phyloP scores from a whole-genome alignment of 1,140 invertebrate species.

The Polyergus mexicanus region DNA sequence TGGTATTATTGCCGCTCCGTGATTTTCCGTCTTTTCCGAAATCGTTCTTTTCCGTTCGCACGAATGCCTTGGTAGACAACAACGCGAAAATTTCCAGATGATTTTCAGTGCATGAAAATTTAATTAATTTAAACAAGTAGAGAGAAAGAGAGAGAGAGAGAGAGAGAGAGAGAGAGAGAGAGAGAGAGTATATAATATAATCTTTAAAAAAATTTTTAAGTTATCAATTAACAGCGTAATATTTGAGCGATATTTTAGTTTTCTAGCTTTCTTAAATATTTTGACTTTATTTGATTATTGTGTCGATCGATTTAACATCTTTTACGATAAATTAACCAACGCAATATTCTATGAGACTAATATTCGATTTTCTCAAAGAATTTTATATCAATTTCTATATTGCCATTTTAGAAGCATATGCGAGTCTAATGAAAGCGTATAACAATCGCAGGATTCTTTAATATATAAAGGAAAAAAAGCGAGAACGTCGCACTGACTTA shows the following conservation, averaged over 20 bases:
- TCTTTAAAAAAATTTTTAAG: background rate
- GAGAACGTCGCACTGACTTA: constrained; percentile 2
- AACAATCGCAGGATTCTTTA: background rate
- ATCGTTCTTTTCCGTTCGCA: constrained; percentile 25
- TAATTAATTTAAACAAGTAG: background rate
- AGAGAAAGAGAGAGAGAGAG: too few species aligned
- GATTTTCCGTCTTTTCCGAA: constrained; percentile 45
- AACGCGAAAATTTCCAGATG: background rate
- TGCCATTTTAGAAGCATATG: background rate
- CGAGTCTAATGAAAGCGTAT: background rate
- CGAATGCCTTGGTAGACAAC: constrained; percentile 18
- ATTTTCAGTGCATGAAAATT: background rate
- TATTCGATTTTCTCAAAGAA: background rate
- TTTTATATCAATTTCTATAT: background rate
- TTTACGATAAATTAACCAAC: background rate
- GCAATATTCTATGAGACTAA: background rate
- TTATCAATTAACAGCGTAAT: background rate
- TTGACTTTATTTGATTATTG: background rate
- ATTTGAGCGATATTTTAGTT: background rate
- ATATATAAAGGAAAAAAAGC: background rate
- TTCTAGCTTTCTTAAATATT: background rate
- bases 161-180: too few species aligned
- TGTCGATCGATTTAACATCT: background rate
- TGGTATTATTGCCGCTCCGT: background rate
- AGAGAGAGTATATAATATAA: too few species aligned